phyloP scores from a whole-genome alignment of 30 jellyfish, hydroid and myxozoan species.

The Aurelia aurita region DNA sequence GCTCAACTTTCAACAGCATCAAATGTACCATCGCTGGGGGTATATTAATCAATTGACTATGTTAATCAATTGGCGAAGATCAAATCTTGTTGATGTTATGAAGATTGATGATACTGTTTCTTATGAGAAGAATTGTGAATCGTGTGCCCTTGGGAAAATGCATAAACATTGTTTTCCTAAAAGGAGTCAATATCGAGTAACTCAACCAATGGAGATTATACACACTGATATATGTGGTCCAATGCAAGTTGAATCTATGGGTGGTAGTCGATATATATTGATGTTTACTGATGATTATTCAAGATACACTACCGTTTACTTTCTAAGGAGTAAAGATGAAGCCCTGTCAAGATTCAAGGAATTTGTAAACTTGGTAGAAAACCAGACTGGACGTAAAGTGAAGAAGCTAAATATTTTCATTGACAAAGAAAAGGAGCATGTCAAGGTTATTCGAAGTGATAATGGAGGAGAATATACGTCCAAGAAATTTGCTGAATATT shows the following conservation, averaged over 20 bases:
- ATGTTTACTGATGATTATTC: conserved; percentile 70
- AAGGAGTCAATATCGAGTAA: conserved; percentile 22
- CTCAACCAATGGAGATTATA: conserved; percentile 59
- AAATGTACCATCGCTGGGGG: conserved; percentile 4
- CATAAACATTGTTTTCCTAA: conserved; percentile 45
- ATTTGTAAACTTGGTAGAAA: conserved; percentile 47
- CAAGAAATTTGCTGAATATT: conserved; percentile 23
- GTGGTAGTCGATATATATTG: conserved; percentile 61
- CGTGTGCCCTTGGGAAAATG: conserved; percentile 61
- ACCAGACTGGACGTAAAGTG: conserved; percentile 28
- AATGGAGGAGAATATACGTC: conserved; percentile 62
- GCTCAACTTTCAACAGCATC: conserved; percentile 36
- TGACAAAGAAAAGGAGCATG: conserved; percentile 15
- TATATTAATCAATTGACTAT: no score
- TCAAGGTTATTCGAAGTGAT: conserved; percentile 38
- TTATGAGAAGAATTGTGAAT: conserved; percentile 63
- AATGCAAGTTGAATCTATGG: conserved; percentile 57
- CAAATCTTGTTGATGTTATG: conserved; percentile 44
- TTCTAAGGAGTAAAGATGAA: conserved; percentile 54
- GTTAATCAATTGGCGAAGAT: conserved; percentile 27
- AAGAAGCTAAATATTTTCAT: conserved; percentile 13
- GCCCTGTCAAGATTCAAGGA: conserved; percentile 47
- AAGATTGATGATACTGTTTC: conserved; percentile 22
- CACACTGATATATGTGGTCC: conserved; percentile 81
- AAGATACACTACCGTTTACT: conserved; percentile 51